Conservation (phyloP, 2,888 invertebrate species). For the Malthinus flaveolus region DNA sequence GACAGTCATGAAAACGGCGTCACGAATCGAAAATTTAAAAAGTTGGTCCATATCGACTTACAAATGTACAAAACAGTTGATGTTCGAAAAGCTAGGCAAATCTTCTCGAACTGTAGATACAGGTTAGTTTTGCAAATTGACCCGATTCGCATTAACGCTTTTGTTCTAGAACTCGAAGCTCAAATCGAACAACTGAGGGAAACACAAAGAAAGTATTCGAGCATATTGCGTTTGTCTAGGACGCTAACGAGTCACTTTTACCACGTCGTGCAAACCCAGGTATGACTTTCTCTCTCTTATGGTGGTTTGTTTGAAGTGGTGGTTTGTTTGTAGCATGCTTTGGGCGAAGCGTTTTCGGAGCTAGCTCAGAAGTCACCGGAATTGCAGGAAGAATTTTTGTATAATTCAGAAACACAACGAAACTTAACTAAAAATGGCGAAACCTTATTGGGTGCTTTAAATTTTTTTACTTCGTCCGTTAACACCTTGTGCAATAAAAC, state of each 20-base stretch:
- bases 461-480: conserved; percentile 95
- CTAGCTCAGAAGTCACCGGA: conserved; percentile 95
- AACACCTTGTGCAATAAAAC: conserved; percentile 97
- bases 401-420: conserved; percentile 95
- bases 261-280: conserved; percentile 81
- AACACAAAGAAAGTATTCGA: conserved; percentile 90
- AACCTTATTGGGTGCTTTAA: conserved; percentile 86
- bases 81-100: conserved; percentile 96
- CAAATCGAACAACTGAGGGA: conserved; percentile 92
- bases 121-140: conserved; percentile 55
- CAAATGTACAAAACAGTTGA: conserved; percentile 95
- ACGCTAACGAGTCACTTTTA: conserved; percentile 87
- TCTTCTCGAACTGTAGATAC: conserved; percentile 87
- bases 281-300: conserved; percentile 38
- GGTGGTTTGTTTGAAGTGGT: no score
- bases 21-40: conserved; percentile 89
- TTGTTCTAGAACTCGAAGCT: conserved; percentile 79
- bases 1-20: conserved; percentile 68
- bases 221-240: conserved; percentile 82
- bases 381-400: conserved; percentile 90
- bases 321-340: conserved; percentile 72
- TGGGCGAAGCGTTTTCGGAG: conserved; percentile 93
- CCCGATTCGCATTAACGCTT: background rate
- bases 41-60: conserved; percentile 98
- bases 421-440: conserved; percentile 93